Base-by-base conservation (phyloP, 2,888 invertebrate genomes). In the Diaprepes abbreviatus region DNA sequence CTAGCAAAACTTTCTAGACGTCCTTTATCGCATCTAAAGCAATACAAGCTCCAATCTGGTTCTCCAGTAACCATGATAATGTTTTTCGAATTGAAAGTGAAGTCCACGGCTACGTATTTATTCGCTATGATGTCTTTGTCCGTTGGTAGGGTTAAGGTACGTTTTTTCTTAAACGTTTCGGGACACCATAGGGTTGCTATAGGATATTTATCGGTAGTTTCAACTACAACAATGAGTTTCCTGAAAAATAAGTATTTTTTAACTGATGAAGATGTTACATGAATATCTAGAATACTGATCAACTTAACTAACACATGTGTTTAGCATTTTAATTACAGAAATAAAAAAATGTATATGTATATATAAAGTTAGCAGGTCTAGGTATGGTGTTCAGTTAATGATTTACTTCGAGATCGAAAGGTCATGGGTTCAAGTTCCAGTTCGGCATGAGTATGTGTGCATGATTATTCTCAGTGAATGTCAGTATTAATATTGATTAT, bases 1-100 rank as follows among this genome's bases (percentile, higher is more conserved):
- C 91, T 92, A 0, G 90, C 88, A 63, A 89, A 89, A 66, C 92
- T 93, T 77, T 93, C 92, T 31, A 94, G 88, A 82, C 93, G 92
- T 9, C 92, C 92, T 80, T 91, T 93, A 76, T 94, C 93, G 91
- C 93, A 89, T 80, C 92, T 91, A 86, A 94, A 93, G 84, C 92
- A 90, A 79, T 94, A 87, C 84, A 94, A 86, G 76, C 88, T 90
- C 91, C 92, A 92, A 81, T 95, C 95, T 0, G 96, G 95, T 71
- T 91, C 91, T 1, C 93, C 93, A 0, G 93, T 93, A 28, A 97
- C 89, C 0, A 92, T 89, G 0, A 92, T 89, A 9, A 97, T 82
- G 74, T 91, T 91, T 80, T 93, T 93, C 1, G 92, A 93, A 81
- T 97, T 96, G 70, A 87, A 90, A 0, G 94, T 92, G 78, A 97